phyloP scores from a whole-genome alignment of 2,113 vertebrate genomes.

The Vulpes ferrilata region DNA sequence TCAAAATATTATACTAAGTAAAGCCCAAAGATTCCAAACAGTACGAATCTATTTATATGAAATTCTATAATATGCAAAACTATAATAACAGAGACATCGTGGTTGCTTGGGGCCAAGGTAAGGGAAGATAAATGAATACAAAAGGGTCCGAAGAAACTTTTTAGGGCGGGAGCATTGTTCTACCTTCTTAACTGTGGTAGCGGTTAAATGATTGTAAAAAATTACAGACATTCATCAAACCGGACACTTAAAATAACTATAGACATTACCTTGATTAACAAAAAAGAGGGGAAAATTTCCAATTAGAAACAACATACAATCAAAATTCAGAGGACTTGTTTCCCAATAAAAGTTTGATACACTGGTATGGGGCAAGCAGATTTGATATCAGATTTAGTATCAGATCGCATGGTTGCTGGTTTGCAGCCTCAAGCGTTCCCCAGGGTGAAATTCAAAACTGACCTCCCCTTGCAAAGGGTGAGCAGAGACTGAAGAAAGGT shows the following conservation, averaged over 20 bases:
- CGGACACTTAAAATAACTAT: background rate
- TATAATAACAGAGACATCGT: background rate
- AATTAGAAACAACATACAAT: background rate
- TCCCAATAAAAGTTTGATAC: background rate
- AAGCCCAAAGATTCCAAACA: background rate
- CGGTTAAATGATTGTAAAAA: background rate
- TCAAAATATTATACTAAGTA: background rate
- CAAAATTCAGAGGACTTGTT: background rate
- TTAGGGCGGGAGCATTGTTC: background rate
- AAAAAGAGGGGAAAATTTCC: background rate
- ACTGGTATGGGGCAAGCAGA: background rate
- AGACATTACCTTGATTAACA: background rate
- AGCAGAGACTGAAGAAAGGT: background rate
- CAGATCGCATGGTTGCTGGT: background rate
- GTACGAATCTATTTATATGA: background rate
- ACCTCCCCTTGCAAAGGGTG: too few species aligned
- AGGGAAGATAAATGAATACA: background rate
- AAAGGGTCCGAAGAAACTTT: background rate
- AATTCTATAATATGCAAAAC: background rate
- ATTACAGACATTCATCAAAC: slow-evolving; percentile 1
- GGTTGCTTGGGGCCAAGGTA: background rate
- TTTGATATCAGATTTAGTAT: background rate
- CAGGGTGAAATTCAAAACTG: background rate
- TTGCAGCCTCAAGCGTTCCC: background rate
- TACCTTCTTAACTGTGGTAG: background rate